Conservation (phyloP, 2,888 invertebrate genomes). For the Arge pagana region DNA sequence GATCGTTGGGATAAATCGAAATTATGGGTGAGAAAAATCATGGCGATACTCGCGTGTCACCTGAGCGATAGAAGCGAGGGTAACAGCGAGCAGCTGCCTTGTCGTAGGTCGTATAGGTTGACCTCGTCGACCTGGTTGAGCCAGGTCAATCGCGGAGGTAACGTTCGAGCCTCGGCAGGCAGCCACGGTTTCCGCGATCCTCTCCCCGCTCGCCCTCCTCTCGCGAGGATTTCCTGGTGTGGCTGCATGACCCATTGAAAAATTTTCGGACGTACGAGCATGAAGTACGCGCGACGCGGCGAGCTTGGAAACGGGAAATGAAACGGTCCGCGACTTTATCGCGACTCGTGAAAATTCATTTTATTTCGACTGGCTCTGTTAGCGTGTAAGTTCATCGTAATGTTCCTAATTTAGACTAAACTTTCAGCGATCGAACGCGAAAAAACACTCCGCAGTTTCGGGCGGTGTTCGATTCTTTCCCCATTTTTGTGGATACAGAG, state of each 20-base stretch:
- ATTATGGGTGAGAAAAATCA: too few species aligned
- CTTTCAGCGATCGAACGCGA: background rate
- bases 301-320: too few species aligned
- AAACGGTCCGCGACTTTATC: too few species aligned
- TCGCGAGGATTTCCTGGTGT: background rate
- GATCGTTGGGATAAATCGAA: too few species aligned
- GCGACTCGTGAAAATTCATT: too few species aligned
- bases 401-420: conserved; percentile 35
- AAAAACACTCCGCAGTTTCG: background rate
- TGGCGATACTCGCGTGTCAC: too few species aligned
- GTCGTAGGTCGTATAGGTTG: conserved; percentile 19
- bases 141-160: too few species aligned
- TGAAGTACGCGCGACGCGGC: too few species aligned
- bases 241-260: background rate
- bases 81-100: conserved; percentile 11
- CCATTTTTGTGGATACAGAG: background rate
- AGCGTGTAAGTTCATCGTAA: conserved; percentile 33
- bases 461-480: background rate
- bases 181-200: conserved; percentile 7
- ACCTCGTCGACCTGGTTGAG: conserved; percentile 1
- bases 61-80: background rate
- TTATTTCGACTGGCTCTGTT: too few species aligned
- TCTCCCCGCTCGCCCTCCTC: conserved; percentile 1
- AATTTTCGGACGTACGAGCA: too few species aligned
- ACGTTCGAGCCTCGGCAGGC: too few species aligned